These are phyloP conservation scores for Phasia obesa DNA, from an alignment of 2,888 invertebrate genomes.

Conservation along the genomic window DNA sequence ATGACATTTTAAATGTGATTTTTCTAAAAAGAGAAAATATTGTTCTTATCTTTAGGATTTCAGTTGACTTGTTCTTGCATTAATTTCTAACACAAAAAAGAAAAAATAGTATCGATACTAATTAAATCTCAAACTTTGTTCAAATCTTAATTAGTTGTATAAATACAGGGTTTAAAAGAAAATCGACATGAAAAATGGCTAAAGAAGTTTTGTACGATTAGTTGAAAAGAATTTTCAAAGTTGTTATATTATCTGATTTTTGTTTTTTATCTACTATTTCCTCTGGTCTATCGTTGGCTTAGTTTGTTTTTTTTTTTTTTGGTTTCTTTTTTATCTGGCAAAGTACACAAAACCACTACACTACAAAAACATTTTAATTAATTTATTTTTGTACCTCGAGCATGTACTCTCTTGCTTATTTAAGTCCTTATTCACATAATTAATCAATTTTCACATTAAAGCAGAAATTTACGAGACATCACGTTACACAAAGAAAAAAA, in stretches of 20 bases:
- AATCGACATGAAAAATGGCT: constrained; percentile 10
- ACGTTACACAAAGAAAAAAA: constrained; percentile 4
- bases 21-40: no score
- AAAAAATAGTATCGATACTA: constrained; percentile 52
- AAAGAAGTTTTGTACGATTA: neutral
- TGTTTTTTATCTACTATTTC: neutral
- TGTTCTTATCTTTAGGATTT: no score
- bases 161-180: constrained; percentile 39
- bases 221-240: neutral
- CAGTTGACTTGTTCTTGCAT: constrained; percentile 1
- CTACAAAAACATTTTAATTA: constrained; percentile 46
- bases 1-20: no score
- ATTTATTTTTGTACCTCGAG: constrained; percentile 51
- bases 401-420: constrained; percentile 57
- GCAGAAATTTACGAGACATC: constrained; percentile 45
- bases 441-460: constrained; percentile 61
- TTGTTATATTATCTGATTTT: neutral
- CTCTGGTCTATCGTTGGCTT: neutral
- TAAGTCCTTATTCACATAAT: constrained; percentile 55
- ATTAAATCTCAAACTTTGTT: constrained; percentile 58
- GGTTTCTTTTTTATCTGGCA: neutral
- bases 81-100: constrained; percentile 11
- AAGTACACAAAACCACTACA: neutral
- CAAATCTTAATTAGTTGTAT: constrained; percentile 61
- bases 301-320: constrained; percentile 5